Base-by-base conservation (phyloP, 2,113 vertebrate species). In the Paedocypris sp. region DNA sequence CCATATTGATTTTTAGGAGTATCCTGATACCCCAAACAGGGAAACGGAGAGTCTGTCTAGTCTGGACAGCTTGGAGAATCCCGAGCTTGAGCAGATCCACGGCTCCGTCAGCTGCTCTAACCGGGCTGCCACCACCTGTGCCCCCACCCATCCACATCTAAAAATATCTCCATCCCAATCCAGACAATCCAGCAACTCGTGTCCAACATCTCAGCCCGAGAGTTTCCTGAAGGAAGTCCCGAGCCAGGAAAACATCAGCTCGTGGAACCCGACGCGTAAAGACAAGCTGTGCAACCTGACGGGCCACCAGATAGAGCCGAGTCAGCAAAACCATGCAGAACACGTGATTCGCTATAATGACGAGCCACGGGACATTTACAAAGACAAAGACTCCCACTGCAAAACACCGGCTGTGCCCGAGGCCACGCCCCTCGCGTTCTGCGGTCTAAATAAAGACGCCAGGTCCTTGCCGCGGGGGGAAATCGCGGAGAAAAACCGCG, bases 11-110 rank as follows among this genome's bases (percentile, higher is more conserved):
- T 87, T 72, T 69, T 77, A 97, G 92, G 86, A 85, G 73, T 82
- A 85, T 73, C 73, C 83, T 70, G 69, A 84, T 67, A 78, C 83
- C 61, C 74, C 82, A 54, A 70, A 77, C 73, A 72, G 77, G 49
- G 76, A 75, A 67, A 88, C 87, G 62, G 90, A 89, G 70, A 95
- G 87, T 50, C 60, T 91, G 47, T 89, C 78, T 9, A 93, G 89
- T 75, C 72, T 84, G 71, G 93, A 98, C 77, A 98, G 93, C 69
- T 86, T 97, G 74, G 92, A 97, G 49, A 80, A 71, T 62, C 82
- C 82, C 48, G 81, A 86, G 5, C 68, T 42, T 73, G 77, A 79
- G 63, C 76, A 73, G 56, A 70, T 64, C 53, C 79, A 68, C 60
- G 52, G 57, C 61, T 66, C 69, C 43, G 75, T 74, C 63, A 69